These are phyloP conservation scores for Setophaga petechia DNA, from an alignment of 2,113 vertebrate genomes.

Conservation along the genomic window DNA sequence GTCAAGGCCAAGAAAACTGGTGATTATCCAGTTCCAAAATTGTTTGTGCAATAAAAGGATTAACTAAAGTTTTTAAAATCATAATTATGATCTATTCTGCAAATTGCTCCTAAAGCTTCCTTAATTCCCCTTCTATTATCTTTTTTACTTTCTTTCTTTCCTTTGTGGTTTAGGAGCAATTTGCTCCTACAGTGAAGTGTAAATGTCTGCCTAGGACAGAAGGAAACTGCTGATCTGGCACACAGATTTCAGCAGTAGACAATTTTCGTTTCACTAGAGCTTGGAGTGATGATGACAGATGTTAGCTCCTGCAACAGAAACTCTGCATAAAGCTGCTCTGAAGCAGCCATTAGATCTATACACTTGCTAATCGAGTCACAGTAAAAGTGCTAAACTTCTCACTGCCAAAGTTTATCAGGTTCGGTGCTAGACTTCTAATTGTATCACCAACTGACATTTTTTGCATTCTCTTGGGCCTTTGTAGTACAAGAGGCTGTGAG, in stretches of 20 bases:
- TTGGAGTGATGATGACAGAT: background rate
- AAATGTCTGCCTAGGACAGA: background rate
- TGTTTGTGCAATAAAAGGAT: constrained; percentile 32
- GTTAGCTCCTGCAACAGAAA: background rate
- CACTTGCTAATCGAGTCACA: constrained; percentile 1
- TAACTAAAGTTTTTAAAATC: background rate
- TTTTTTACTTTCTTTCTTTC: background rate
- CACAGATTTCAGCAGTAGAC: background rate
- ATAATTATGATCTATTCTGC: background rate
- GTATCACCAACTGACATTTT: background rate
- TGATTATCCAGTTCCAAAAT: constrained; percentile 1
- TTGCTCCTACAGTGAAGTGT: background rate
- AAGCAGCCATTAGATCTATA: background rate
- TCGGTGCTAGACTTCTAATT: constrained; percentile 52
- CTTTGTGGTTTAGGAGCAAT: constrained; percentile 22
- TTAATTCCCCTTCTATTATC: background rate
- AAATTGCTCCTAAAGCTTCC: background rate
- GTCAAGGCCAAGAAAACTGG: background rate
- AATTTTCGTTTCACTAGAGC: background rate
- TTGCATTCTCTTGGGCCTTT: background rate
- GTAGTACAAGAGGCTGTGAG: background rate
- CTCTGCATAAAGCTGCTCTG: background rate
- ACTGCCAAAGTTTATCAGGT: background rate
- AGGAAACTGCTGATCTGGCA: background rate
- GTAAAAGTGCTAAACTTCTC: background rate